Conservation (phyloP, 2,888 invertebrate genomes). For the Laspeyria flexula region DNA sequence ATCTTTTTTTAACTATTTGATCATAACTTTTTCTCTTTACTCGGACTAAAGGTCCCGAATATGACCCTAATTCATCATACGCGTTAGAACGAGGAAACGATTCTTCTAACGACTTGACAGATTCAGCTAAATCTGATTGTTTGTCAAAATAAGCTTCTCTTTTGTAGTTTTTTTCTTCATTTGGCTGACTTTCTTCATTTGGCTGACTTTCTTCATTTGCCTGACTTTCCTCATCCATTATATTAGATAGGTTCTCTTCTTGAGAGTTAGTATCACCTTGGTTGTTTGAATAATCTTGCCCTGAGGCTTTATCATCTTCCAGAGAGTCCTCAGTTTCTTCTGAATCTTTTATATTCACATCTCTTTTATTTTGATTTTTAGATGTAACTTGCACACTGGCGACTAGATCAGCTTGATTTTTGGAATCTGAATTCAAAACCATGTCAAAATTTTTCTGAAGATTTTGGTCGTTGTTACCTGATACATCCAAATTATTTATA, state of each 20-base stretch:
- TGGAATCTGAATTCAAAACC: conserved; percentile 37
- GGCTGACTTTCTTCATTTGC: conserved; percentile 49
- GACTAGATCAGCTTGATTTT: conserved; percentile 45
- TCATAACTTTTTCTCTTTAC: conserved; percentile 71
- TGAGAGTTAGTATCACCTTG: conserved; percentile 52
- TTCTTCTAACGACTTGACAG: conserved; percentile 74
- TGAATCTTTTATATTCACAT: conserved; percentile 56
- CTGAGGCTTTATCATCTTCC: conserved; percentile 46
- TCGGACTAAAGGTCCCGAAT: conserved; percentile 67
- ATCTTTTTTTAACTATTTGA: conserved; percentile 60
- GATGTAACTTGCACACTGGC: conserved; percentile 41
- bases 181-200: conserved; percentile 52
- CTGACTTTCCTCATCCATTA: conserved; percentile 55
- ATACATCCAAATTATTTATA: conserved; percentile 52
- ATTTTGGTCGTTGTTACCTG: conserved; percentile 33
- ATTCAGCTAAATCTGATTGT: conserved; percentile 53
- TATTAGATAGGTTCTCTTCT: conserved; percentile 58
- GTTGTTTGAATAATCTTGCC: conserved; percentile 50
- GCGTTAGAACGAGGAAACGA: conserved; percentile 71
- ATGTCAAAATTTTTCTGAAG: conserved; percentile 44
- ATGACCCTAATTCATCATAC: conserved; percentile 56
- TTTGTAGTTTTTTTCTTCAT: conserved; percentile 57
- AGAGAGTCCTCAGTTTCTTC: conserved; percentile 41
- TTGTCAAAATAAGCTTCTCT: conserved; percentile 56
- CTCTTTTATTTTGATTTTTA: conserved; percentile 71